Base-by-base conservation (phyloP, 2,888 invertebrate species). In the Entomobrya proxima region DNA sequence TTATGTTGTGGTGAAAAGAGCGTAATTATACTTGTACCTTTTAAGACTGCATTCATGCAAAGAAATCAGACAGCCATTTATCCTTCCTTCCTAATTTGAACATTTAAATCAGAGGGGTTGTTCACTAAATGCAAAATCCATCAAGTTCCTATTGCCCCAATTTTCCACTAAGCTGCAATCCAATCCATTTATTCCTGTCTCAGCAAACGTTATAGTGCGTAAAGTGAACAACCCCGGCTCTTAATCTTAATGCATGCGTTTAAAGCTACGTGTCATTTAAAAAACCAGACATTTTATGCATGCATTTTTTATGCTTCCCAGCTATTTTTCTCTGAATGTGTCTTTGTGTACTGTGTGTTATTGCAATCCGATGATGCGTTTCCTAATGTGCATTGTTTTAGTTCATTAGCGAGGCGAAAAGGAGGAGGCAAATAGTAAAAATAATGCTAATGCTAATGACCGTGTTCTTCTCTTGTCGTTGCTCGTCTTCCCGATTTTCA, bases 321-420 rank as follows among this genome's bases (percentile, higher is more conserved):
- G 40, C 58, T 75, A 72, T 82, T 81, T 74, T 40, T 81, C 61
- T 69, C 55, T 69, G n/a, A n/a, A n/a, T 35, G n/a, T 61, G 35
- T 64, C 13, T 5, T 37, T 7, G 21, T 67, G 11, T 21, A 52
- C 21, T 13, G n/a, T 72, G 50, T 24, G 18, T 21, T 69, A 44
- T 69, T 50, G 47, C 47, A 72, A 50, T 30, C 50, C n/a, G n/a
- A n/a, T 72, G 50, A 72, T 72, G 72, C 50, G 18, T 72, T 72
- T 30, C 72, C 50, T 72, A 30, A 40, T 35, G 64, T 52, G 81
- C 84, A 84, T 74, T 85, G 85, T 85, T 85, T 85, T 58, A 85
- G 67, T 85, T 85, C 85, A 85, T 85, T 85, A 85, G 80, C n/a
- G n/a, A 67, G 69, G 55, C 37, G 37, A 69, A 72, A 55, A 64